Base-by-base conservation (phyloP, 2,113 vertebrate genomes). In the Calcarius ornatus region DNA sequence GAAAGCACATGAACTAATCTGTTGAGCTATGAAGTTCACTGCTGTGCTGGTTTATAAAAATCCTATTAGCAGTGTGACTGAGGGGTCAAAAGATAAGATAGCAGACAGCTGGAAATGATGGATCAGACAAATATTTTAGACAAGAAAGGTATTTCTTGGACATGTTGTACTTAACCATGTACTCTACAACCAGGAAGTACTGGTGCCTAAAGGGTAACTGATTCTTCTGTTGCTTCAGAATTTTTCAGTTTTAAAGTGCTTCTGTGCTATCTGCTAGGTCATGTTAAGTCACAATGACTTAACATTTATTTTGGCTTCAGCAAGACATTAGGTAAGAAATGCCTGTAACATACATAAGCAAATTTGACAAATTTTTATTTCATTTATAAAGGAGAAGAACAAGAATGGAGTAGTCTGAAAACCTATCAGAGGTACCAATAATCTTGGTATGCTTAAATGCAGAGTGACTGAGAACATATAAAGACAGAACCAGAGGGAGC, bases 21-120 rank as follows among this genome's bases (percentile, higher is more conserved):
- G 87, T 88, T 71, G 89, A 94, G 89, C 89, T 90, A 71, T 23
- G 21, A 95, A 95, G 87, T 86, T 87, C 53, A 93, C 90, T 88
- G 93, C 84, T 68, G 15, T 66, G 82, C 90, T 95, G 90, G 86
- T 96, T 97, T 97, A 93, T 30, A 96, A 83, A 97, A 98, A 97
- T 97, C 95, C 96, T 95, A 97, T 97, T 96, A 97, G 88, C 96
- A 84, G 86, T 70, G 70, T 94, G 96, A 95, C 91, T 70, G 93
- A 97, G 92, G 69, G 84, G 82, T 94, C 92, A 83, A 61, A 89
- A 97, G 97, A 97, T 96, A 97, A 97, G 97, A 96, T 91, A 97
- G 87, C 75, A 93, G 92, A 80, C 87, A 96, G 94, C 53, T 93
- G 60, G 71, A 97, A 97, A 96, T 88, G 69, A 94, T 90, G 94